A percentile compares a stretch with the other conserved stretches of the same genome.
These are phyloP conservation scores for Lutjanus erythropterus DNA, from an alignment of 2,113 vertebrate genomes.

Conservation along the genomic window DNA sequence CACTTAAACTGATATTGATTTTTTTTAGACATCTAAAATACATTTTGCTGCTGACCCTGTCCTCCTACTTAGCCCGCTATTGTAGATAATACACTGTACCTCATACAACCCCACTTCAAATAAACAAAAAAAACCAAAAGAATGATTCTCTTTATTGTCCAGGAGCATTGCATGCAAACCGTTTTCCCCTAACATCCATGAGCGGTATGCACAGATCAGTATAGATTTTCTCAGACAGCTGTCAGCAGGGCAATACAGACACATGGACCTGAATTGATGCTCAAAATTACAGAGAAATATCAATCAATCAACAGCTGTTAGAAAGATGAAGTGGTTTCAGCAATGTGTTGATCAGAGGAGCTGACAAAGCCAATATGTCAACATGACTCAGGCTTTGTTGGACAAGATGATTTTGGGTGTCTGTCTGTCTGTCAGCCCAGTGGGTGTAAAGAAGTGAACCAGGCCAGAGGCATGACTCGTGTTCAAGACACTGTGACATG, in stretches of 20 bases:
- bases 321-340: not conserved
- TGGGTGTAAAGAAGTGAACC: conserved; percentile 1
- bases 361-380: not conserved
- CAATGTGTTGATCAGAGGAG: not conserved
- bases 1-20: too few species aligned
- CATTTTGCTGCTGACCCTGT: too few species aligned
- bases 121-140: too few species aligned
- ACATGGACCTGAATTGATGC: not conserved
- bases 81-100: too few species aligned
- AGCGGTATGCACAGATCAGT: too few species aligned
- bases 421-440: conserved; percentile 28
- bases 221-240: not conserved
- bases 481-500: not conserved
- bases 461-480: conserved; percentile 1
- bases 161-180: too few species aligned
- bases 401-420: not conserved
- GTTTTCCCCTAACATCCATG: too few species aligned
- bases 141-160: not conserved
- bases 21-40: too few species aligned
- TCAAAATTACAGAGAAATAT: not conserved
- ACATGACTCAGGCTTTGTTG: not conserved
- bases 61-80: too few species aligned
- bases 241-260: not conserved
- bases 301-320: not conserved
- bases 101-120: too few species aligned